These are phyloP conservation scores for Brachionus manjavacas DNA, from an alignment of 1,140 invertebrate species.

Conservation along the genomic window DNA sequence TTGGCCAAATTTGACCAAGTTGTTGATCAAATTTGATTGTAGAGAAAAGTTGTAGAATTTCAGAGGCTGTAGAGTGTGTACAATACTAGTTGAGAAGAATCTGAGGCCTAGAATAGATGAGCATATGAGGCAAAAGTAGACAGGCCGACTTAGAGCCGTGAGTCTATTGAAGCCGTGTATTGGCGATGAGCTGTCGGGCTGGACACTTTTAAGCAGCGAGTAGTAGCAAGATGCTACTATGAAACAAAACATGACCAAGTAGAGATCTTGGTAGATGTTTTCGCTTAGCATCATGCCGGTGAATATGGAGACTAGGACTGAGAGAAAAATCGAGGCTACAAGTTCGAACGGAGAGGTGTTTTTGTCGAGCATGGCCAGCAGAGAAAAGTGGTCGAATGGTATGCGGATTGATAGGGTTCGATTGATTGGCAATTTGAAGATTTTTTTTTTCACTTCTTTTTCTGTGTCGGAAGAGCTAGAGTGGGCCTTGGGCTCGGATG, in stretches of 20 bases:
- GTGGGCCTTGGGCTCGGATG: background rate
- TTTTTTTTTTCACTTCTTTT: conserved; percentile 64
- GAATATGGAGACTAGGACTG: conserved; percentile 76
- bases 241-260: conserved; percentile 89
- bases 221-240: conserved; percentile 95
- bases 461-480: background rate
- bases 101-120: conserved; percentile 63
- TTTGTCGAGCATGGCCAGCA: conserved; percentile 82
- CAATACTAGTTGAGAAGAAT: background rate
- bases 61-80: conserved; percentile 61
- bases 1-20: background rate
- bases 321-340: conserved; percentile 59
- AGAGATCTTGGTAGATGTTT: conserved; percentile 83
- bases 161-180: conserved; percentile 96
- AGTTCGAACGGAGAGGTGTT: background rate
- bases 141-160: conserved; percentile 81
- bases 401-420: conserved; percentile 64
- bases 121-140: conserved; percentile 87
- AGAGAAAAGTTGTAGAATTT: conserved; percentile 40
- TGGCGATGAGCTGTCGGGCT: conserved; percentile 94
- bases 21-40: background rate
- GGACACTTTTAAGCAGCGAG: conserved; percentile 93
- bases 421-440: conserved; percentile 76
- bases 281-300: conserved; percentile 76
- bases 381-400: conserved; percentile 80